Conservation (phyloP, 1,140 invertebrate genomes). For the Ceratina australensis region DNA sequence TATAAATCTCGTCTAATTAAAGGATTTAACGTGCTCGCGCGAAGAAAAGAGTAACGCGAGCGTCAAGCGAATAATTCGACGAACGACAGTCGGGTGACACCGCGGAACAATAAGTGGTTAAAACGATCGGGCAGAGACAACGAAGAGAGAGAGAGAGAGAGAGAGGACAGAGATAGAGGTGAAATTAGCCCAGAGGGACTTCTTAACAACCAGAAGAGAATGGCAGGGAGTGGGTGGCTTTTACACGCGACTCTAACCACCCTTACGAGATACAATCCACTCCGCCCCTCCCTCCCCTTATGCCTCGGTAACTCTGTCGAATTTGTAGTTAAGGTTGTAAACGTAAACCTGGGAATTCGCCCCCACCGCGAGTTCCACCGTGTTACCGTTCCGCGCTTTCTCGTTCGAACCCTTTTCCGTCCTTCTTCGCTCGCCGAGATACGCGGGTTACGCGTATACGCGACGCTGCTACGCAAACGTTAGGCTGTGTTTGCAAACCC, state of each 20-base stretch:
- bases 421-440: slow-evolving; percentile 45
- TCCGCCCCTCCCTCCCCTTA: slow-evolving; percentile 61
- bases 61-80: slow-evolving; percentile 2
- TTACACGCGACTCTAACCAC: slow-evolving; percentile 76
- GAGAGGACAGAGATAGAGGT: slow-evolving; percentile 55
- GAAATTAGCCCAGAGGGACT: slow-evolving; percentile 78
- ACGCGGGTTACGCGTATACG: slow-evolving; percentile 47
- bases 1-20: slow-evolving; percentile 41
- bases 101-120: slow-evolving; percentile 48
- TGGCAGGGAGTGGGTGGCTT: slow-evolving; percentile 65
- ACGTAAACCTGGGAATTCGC: slow-evolving; percentile 78
- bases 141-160: slow-evolving; percentile 45
- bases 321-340: slow-evolving; percentile 80
- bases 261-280: slow-evolving; percentile 77
- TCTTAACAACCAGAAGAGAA: slow-evolving; percentile 78
- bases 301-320: slow-evolving; percentile 78
- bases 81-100: slow-evolving; percentile 36
- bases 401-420: slow-evolving; percentile 63
- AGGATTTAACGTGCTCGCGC: background rate
- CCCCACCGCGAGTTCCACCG: slow-evolving; percentile 25
- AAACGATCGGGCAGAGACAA: slow-evolving; percentile 50
- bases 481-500: slow-evolving; percentile 69
- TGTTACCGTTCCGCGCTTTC: slow-evolving; percentile 30
- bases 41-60: no score
- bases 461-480: slow-evolving; percentile 69